Evolutionary conservation across 30 jellyfish, hydroid and myxozoan genomes (phyloP), one percentile per base, ranked within the genome.

Genomic region (Turritopsis rubra): DNA sequence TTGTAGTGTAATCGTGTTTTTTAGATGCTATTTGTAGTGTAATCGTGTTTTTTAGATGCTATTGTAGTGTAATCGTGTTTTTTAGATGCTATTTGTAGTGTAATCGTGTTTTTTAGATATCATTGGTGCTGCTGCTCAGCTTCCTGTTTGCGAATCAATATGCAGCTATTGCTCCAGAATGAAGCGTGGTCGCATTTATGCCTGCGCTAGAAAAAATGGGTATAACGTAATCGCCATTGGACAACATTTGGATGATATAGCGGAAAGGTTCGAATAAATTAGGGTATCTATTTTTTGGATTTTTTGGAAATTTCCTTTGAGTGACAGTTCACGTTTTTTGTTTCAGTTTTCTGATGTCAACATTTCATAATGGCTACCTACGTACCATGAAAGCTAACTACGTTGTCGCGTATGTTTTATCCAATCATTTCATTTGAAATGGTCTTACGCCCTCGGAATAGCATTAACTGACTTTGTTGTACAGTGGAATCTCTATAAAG

Each of bases 141-240:
- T 91, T 65, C 90, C 96, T 22, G 96, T 86, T 29, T 91, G 97
- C 72, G 96, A 82, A 52, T 91, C 97, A 25, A 91, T 91, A n/a
- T 91, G 97, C 80, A 86, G 96, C 65, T 91, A 83, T 52, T 91
- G 97, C 71, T 91, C 97, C 21, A 89, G 97, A 18, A 91, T 91
- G 97, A 91, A 91, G 68, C 89, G 97, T 54, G 97, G 97, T 21
- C 72, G 97, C 70, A 91, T 91, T 80, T 91, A 91, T 84, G 97
- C 97, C 24, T 91, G 97, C 70, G 97, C 97, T 26, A 73, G 97
- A 72, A 92, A 94, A 19, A 94, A 91, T 53, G 91, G 88, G 52
- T 91, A 91, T 73, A 91, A 91, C 30, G 97, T 91, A 3, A 54
- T 91, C 53, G 97, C 97, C 0, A 65, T 91, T 18, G 97, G 97